These are phyloP conservation scores for Eleginops maclovinus DNA, from an alignment of 2,113 vertebrate species.

Conservation along the genomic window DNA sequence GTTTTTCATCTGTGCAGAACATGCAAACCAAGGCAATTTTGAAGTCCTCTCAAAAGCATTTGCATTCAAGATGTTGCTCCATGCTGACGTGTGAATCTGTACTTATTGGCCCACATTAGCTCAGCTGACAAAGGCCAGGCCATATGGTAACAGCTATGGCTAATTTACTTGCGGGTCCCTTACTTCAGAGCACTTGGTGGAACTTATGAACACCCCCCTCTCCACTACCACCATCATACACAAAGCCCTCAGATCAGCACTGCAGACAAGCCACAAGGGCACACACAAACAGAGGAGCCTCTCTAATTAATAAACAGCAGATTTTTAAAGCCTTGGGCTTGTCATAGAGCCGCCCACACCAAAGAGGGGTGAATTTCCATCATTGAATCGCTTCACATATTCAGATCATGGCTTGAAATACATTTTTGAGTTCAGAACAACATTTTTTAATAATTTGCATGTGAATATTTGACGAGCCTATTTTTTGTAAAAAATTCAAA, in stretches of 20 bases:
- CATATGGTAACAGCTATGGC: slow-evolving; percentile 65
- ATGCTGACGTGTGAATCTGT: slow-evolving; percentile 33
- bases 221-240: slow-evolving; percentile 29
- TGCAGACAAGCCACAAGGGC: slow-evolving; percentile 51
- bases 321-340: slow-evolving; percentile 69
- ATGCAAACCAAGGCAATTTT: slow-evolving; percentile 23
- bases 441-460: too few species aligned
- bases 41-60: slow-evolving; percentile 47
- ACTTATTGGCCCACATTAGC: slow-evolving; percentile 44
- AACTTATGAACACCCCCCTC: slow-evolving; percentile 46
- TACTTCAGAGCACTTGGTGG: slow-evolving; percentile 53
- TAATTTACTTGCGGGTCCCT: slow-evolving; percentile 62
- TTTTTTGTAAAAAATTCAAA: slow-evolving; percentile 11
- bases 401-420: slow-evolving; percentile 48
- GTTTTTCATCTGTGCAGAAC: slow-evolving; percentile 37
- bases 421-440: too few species aligned
- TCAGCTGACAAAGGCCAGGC: slow-evolving; percentile 46
- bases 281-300: slow-evolving; percentile 57
- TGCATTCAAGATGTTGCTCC: slow-evolving; percentile 66
- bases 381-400: slow-evolving; percentile 49
- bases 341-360: slow-evolving; percentile 57
- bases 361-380: slow-evolving; percentile 55
- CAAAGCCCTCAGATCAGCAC: slow-evolving; percentile 50
- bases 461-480: not conserved
- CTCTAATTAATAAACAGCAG: slow-evolving; percentile 79